phyloP scores from a whole-genome alignment of 1,140 invertebrate genomes.

The Pogonus chalceus region DNA sequence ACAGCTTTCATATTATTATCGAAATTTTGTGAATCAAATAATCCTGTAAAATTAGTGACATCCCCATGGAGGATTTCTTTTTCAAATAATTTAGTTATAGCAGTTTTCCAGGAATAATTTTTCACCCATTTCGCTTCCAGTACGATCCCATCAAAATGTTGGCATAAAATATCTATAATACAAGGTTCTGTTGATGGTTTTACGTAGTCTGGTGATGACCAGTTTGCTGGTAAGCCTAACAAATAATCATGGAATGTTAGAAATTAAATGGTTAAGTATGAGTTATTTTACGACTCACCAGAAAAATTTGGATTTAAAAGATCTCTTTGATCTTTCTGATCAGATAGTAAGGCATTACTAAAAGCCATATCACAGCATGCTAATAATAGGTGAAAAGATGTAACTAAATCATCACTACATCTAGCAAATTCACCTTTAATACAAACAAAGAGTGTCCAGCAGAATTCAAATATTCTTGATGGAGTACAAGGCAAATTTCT shows the following conservation, averaged over 20 bases:
- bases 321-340: conserved; percentile 73
- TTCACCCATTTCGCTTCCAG: conserved; percentile 86
- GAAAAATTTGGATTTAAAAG: conserved; percentile 76
- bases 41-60: conserved; percentile 49
- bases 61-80: conserved; percentile 62
- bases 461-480: conserved; percentile 80
- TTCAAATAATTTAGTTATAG: conserved; percentile 71
- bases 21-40: conserved; percentile 63
- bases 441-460: conserved; percentile 86
- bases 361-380: conserved; percentile 87
- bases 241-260: conserved; percentile 16
- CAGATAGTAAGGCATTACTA: conserved; percentile 70
- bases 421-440: conserved; percentile 78
- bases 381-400: conserved; percentile 84
- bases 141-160: conserved; percentile 65
- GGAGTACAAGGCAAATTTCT: conserved; percentile 62
- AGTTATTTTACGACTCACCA: conserved; percentile 42
- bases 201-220: conserved; percentile 54
- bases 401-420: conserved; percentile 85
- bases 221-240: conserved; percentile 62
- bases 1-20: conserved; percentile 75
- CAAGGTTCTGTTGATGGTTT: conserved; percentile 60
- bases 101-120: conserved; percentile 75
- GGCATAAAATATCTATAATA: conserved; percentile 73
- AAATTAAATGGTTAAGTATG: conserved; percentile 2